Conservation (phyloP, 2,888 invertebrate genomes). For the Lacanobia oleracea region DNA sequence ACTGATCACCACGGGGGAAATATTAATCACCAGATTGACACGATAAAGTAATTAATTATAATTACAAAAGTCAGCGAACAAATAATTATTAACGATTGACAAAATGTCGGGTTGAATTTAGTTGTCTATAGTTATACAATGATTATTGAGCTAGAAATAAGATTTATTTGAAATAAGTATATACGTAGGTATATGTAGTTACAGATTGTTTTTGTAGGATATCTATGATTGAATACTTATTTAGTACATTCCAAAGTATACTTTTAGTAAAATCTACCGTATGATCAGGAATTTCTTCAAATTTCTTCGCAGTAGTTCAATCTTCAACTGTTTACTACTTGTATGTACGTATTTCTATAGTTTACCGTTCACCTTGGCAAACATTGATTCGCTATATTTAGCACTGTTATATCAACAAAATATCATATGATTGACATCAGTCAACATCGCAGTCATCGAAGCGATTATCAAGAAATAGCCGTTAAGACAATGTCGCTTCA, state of each 20-base stretch:
- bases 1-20: slow-evolving; percentile 33
- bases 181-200: no score
- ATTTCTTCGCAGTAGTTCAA: no score
- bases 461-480: slow-evolving; percentile 13
- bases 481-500: slow-evolving; percentile 24
- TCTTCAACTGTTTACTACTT: no score
- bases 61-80: slow-evolving; percentile 60
- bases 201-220: no score
- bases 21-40: slow-evolving; percentile 52
- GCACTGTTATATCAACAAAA: background rate
- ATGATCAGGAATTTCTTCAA: no score
- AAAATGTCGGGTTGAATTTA: slow-evolving; percentile 55
- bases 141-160: slow-evolving; percentile 49
- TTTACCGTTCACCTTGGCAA: background rate
- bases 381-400: background rate
- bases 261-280: no score
- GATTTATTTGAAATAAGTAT: background rate
- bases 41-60: slow-evolving; percentile 63
- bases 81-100: slow-evolving; percentile 61
- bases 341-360: no score
- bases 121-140: slow-evolving; percentile 51
- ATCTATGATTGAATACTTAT: no score
- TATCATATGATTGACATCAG: slow-evolving; percentile 17
- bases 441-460: slow-evolving; percentile 12
- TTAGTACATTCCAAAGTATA: no score